Base-by-base conservation (phyloP, 2,888 invertebrate genomes). In the Hypomecis punctinalis region DNA sequence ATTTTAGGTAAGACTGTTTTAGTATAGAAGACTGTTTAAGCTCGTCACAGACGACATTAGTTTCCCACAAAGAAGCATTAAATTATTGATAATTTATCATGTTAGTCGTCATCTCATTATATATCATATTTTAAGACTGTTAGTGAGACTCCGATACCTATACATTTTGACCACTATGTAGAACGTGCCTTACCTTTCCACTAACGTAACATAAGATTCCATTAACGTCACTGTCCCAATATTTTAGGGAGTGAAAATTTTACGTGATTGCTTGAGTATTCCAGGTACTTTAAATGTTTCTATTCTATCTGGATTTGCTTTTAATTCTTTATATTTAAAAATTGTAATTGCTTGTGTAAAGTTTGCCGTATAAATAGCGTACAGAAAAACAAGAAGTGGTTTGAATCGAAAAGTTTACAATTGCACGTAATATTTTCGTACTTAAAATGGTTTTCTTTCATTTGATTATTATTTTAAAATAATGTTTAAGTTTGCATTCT, bases 1-100 rank as follows among this genome's bases (percentile, higher is more conserved):
- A 40, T 40, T 40, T 40, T 40, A 40, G 40, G 40, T 40, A 40
- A 40, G 40, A 40, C 40, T 40, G 40, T 40, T 40, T 40, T 40
- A 40, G 40, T 40, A 40, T 40, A 40, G 40, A 40, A 40, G 40
- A 40, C 40, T 40, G 40, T 40, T 40, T 40, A 40, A 40, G 40
- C 40, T 40, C 40, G 40, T 40, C 40, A 40, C 40, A 40, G 40
- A 40, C 40, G 40, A 40, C 40, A 40, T 40, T 40, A 40, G 40
- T 40, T 40, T 40, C 40, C 40, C 40, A 40, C 40, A 40, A 40
- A 40, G 40, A 40, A 40, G 40, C 40, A 40, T 40, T 40, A 40
- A 40, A 40, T 40, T 40, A 40, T 40, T 40, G 40, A 40, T 40
- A 40, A 40, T 40, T 40, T 40, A 40, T 40, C 40, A 40, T 40